Conservation (phyloP, 2,797 vertebrate genomes). For the Calcarius lapponicus region DNA sequence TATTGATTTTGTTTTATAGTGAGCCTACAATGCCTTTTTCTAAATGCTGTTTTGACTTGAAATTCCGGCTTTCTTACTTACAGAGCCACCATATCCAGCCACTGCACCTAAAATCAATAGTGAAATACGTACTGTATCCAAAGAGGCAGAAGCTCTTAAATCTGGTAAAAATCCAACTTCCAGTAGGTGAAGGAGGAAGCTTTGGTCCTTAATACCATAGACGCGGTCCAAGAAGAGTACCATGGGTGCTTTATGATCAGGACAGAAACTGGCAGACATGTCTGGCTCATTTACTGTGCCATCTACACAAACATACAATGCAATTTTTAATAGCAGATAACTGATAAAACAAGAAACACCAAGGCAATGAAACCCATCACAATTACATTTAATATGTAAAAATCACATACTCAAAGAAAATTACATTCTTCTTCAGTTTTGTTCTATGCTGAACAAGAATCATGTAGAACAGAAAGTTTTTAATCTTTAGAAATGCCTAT, state of each 20-base stretch:
- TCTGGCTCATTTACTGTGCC: slow-evolving; percentile 92
- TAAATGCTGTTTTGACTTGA: background rate
- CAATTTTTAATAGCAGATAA: background rate
- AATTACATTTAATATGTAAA: background rate
- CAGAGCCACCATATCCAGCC: background rate
- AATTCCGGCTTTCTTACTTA: background rate
- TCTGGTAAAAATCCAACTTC: slow-evolving; percentile 98
- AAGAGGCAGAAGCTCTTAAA: slow-evolving; percentile 89
- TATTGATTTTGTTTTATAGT: background rate
- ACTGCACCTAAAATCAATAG: background rate
- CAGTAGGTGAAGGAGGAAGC: slow-evolving; percentile 92
- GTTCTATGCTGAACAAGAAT: background rate
- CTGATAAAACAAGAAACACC: background rate
- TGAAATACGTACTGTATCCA: slow-evolving; percentile 88
- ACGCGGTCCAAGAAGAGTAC: slow-evolving; percentile 97
- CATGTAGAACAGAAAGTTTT: background rate
- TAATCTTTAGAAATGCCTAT: background rate
- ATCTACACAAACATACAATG: slow-evolving; percentile 75
- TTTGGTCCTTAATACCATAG: slow-evolving; percentile 95
- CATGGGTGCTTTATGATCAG: slow-evolving; percentile 98
- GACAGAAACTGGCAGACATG: slow-evolving; percentile 95
- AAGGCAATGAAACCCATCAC: background rate
- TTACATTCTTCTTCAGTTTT: background rate
- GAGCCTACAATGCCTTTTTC: background rate
- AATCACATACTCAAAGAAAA: background rate